These are phyloP conservation scores for Battus philenor DNA, from an alignment of 1,140 invertebrate genomes.

Conservation along the genomic window DNA sequence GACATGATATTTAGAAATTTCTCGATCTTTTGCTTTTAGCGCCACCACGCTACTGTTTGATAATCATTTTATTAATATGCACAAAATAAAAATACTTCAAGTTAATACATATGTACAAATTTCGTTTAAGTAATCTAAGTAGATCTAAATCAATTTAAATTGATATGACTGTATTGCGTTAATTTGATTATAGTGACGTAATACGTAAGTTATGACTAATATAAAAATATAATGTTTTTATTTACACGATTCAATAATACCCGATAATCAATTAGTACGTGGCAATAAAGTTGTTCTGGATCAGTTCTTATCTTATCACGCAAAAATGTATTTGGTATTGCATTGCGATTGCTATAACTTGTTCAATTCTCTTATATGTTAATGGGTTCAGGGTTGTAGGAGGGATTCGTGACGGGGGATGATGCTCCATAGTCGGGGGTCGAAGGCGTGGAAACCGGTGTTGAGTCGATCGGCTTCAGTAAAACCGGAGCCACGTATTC, in stretches of 20 bases:
- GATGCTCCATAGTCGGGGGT: slow-evolving; percentile 70
- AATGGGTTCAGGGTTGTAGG: slow-evolving; percentile 54
- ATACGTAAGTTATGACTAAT: slow-evolving; percentile 3
- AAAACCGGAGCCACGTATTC: slow-evolving; percentile 77
- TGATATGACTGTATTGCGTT: neutral
- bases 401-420: slow-evolving; percentile 47
- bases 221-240: slow-evolving; percentile 9
- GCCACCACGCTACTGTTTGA: too few species aligned
- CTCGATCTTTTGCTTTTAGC: too few species aligned
- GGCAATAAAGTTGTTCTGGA: neutral
- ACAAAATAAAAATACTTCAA: slow-evolving; percentile 3
- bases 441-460: slow-evolving; percentile 43
- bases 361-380: slow-evolving; percentile 54
- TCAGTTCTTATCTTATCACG: neutral
- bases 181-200: neutral
- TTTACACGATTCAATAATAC: slow-evolving; percentile 12
- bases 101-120: neutral
- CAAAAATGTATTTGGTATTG: neutral
- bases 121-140: neutral
- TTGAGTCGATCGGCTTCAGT: slow-evolving; percentile 63
- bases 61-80: too few species aligned
- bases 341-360: too few species aligned
- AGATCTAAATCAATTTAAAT: neutral
- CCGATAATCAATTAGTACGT: neutral
- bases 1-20: too few species aligned